phyloP scores from a whole-genome alignment of 1,140 invertebrate genomes.

The Hylaeus anthracinus region DNA sequence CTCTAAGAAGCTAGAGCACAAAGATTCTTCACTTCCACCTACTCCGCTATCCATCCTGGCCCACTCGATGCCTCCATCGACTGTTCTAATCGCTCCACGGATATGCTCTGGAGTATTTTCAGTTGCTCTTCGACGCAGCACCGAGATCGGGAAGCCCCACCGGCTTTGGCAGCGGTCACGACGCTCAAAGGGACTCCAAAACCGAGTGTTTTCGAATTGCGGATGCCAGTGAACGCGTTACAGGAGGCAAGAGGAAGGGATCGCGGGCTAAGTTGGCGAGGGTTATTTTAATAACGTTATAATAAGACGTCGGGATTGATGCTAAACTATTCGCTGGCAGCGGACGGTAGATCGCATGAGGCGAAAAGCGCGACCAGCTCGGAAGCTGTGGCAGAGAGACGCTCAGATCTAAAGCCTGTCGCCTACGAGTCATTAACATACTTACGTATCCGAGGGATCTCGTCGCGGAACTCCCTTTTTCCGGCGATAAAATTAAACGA shows the following conservation, averaged over 20 bases:
- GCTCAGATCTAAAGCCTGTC: constrained; percentile 78
- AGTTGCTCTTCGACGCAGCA: too few species aligned
- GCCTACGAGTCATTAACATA: constrained; percentile 80
- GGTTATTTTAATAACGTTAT: constrained; percentile 81
- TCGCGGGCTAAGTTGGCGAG: constrained; percentile 47
- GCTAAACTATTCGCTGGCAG: constrained; percentile 80
- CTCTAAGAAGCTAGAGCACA: too few species aligned
- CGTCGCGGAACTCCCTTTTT: constrained; percentile 49
- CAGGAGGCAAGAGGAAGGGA: constrained; percentile 1
- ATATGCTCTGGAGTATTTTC: too few species aligned
- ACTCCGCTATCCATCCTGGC: too few species aligned
- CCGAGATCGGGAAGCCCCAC: too few species aligned
- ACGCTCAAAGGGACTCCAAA: constrained; percentile 35
- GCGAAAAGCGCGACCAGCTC: constrained; percentile 37
- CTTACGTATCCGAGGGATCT: constrained; percentile 58
- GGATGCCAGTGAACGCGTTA: constrained; percentile 8
- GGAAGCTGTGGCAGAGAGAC: constrained; percentile 59
- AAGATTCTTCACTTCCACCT: too few species aligned
- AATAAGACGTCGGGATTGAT: constrained; percentile 81
- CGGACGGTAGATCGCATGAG: constrained; percentile 46
- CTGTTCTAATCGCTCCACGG: too few species aligned
- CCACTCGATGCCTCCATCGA: too few species aligned
- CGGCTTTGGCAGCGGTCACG: too few species aligned
- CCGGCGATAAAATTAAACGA: constrained; percentile 65
- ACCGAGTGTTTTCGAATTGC: constrained; percentile 61